phyloP scores from a whole-genome alignment of 2,113 vertebrate species.

The Candoia aspera region DNA sequence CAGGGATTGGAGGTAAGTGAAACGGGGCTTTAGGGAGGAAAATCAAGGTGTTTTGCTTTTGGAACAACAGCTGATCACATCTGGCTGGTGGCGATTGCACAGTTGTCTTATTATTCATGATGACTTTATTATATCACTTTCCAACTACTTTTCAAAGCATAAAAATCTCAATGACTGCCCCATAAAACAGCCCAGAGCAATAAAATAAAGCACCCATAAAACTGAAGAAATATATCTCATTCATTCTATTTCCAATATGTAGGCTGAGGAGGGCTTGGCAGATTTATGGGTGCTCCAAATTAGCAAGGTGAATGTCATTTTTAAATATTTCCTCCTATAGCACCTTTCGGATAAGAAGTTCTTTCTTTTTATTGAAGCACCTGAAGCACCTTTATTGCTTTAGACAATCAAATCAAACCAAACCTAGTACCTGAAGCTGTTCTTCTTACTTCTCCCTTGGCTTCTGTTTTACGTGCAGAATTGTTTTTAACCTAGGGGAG shows the following conservation, averaged over 20 bases:
- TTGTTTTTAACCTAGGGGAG: not conserved
- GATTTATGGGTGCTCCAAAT: not conserved
- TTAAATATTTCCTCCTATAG: not conserved
- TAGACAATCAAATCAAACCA: not conserved
- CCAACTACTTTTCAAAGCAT: not conserved
- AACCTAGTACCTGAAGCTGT: not conserved
- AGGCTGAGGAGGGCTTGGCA: not conserved
- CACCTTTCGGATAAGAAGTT: too few relatives aligned
- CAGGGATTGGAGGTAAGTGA: not conserved
- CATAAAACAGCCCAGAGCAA: not conserved
- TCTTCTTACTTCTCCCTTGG: not conserved
- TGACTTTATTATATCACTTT: not conserved
- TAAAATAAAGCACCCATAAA: not conserved
- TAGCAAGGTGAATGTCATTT: not conserved
- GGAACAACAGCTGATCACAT: not conserved
- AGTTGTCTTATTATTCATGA: not conserved
- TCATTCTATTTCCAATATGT: not conserved
- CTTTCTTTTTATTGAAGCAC: too few relatives aligned
- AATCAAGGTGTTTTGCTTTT: not conserved
- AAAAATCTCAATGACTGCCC: not conserved
- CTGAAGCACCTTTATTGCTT: too few relatives aligned
- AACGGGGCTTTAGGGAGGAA: not conserved
- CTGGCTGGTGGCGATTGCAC: not conserved
- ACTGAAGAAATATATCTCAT: not conserved
- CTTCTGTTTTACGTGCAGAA: not conserved